These are phyloP conservation scores for Nymphalis io DNA, from an alignment of 1,140 invertebrate species.

Conservation along the genomic window DNA sequence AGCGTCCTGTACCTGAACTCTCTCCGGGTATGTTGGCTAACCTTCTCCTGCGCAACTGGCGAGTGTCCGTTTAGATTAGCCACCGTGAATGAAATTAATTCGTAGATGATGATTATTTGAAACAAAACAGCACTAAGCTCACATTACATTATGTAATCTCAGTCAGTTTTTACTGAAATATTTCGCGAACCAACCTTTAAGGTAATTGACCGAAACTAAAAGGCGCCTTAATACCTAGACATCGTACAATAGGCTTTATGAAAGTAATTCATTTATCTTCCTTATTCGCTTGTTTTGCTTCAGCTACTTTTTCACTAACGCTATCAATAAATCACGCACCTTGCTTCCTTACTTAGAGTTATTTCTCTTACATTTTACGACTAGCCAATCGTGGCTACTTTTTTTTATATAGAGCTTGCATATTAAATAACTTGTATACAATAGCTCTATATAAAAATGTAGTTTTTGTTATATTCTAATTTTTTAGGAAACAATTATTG, in stretches of 20 bases:
- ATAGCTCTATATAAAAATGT: no score
- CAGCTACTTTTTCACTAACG: constrained; percentile 56
- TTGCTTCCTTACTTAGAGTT: constrained; percentile 63
- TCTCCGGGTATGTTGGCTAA: no score
- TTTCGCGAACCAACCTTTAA: constrained; percentile 9
- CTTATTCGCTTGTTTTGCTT: constrained; percentile 73
- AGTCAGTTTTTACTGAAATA: background rate
- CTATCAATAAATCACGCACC: constrained; percentile 75
- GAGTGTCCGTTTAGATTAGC: no score
- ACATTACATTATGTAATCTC: background rate
- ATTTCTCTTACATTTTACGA: constrained; percentile 51
- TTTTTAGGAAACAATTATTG: no score
- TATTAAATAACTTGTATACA: background rate
- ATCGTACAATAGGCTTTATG: constrained; percentile 58
- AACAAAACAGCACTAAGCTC: no score
- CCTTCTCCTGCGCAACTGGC: no score
- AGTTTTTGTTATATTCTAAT: no score
- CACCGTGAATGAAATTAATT: no score
- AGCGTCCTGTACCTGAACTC: no score
- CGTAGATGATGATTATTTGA: no score
- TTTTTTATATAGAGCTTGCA: background rate
- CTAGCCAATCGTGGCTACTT: constrained; percentile 34
- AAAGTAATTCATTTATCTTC: constrained; percentile 77
- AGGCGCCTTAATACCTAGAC: constrained; percentile 36
- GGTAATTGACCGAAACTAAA: constrained; percentile 34